These are phyloP conservation scores for Scolopax rusticola DNA, from an alignment of 2,797 vertebrate species.

Conservation along the genomic window DNA sequence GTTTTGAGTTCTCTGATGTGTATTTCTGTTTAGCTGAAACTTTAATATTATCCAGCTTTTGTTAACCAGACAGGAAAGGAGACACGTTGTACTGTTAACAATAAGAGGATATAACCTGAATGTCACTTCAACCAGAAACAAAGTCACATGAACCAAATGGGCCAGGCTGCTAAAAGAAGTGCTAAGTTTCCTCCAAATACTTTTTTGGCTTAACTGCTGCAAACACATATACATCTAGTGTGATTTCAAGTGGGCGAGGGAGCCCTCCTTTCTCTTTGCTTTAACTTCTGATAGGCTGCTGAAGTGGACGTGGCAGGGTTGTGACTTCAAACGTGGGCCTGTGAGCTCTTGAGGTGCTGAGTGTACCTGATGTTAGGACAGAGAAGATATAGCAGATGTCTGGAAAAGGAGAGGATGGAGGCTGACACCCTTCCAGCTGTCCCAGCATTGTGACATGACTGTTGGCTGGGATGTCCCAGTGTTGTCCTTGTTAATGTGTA, in stretches of 20 bases:
- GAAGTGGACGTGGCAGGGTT: neutral
- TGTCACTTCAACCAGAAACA: neutral
- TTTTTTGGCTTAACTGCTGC: neutral
- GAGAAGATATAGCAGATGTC: neutral
- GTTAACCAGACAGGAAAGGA: neutral
- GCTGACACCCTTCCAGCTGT: neutral
- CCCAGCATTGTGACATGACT: neutral
- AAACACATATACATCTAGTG: neutral
- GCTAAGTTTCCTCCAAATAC: neutral
- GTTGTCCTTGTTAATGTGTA: neutral
- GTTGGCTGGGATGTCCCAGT: neutral
- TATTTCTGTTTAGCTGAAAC: neutral
- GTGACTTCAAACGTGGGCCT: neutral
- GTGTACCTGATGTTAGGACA: neutral
- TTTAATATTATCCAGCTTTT: neutral
- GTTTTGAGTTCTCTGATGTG: neutral
- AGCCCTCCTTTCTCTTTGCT: neutral
- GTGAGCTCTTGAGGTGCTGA: neutral
- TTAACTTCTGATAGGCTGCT: neutral
- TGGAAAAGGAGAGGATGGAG: neutral
- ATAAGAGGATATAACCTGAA: neutral
- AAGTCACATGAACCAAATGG: neutral
- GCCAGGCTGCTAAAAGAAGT: neutral
- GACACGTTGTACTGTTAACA: neutral
- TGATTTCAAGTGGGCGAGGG: neutral